Percentiles rank a stretch among this genome's conserved stretches.
Conservation (phyloP, 2,113 vertebrate genomes). For the Climacteris rufus region DNA sequence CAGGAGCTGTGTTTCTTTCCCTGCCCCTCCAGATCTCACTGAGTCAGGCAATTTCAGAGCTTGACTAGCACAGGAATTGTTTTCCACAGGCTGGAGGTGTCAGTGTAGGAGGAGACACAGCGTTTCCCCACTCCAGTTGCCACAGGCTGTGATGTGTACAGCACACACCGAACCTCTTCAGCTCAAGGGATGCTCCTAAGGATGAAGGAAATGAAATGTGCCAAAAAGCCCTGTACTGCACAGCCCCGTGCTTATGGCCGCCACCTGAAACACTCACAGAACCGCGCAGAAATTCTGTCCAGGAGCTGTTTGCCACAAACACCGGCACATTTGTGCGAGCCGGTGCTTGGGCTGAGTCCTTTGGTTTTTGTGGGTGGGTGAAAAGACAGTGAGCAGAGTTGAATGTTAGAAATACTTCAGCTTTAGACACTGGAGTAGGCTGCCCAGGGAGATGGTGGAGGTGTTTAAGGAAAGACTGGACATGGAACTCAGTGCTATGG, state of each 20-base stretch:
- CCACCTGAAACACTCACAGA: background rate
- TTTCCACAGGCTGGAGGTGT: background rate
- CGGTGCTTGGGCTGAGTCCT: accelerated
- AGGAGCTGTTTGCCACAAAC: accelerated
- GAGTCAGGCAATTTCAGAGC: background rate
- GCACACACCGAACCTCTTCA: background rate
- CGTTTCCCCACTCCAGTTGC: accelerated
- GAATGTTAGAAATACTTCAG: accelerated
- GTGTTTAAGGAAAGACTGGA: background rate
- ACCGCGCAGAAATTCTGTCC: accelerated
- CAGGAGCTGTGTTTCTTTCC: background rate
- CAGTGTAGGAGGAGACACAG: background rate
- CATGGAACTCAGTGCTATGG: background rate
- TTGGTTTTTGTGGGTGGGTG: accelerated
- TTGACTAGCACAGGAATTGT: background rate
- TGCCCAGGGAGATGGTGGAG: background rate
- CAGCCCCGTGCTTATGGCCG: accelerated
- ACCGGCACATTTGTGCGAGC: accelerated
- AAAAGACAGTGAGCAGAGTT: accelerated
- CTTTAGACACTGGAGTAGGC: background rate
- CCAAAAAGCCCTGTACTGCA: background rate
- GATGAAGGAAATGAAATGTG: background rate
- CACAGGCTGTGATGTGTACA: accelerated
- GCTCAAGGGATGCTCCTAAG: accelerated
- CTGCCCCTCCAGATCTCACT: background rate